Base-by-base conservation (phyloP, 2,113 vertebrate species). In the Gopherus evgoodei region DNA sequence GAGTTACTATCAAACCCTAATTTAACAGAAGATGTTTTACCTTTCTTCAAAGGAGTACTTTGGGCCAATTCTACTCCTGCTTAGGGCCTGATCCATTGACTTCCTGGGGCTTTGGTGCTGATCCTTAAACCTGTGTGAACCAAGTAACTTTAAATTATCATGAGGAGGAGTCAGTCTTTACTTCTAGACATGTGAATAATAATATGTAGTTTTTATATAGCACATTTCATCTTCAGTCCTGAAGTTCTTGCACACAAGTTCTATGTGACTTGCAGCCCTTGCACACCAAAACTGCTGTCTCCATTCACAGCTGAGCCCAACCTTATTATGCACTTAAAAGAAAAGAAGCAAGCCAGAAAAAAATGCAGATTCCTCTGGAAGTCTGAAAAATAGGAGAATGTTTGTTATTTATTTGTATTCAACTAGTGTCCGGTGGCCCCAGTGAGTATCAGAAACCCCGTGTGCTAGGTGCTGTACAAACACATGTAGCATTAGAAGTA, bases 291-390 rank as follows among this genome's bases (percentile, higher is more conserved):
- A 72, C 10, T n/a, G n/a, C n/a, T 38, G 13, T 38, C n/a, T 8
- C 57, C 57, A 62, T 31, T 11, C 5, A 62, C 27, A 62, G 27
- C 11, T 62, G 57, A 12, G 27, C 19, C 8, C 19, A 72, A 72
- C n/a, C n/a, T 35, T 38, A 72, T 9, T 21, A 72, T n/a, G 8
- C 16, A 21, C 31, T 9, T 69, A 21, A 72, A 72, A 72, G 65
- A 86, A 87, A 96, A 97, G 96, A 96, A 94, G 93, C 94, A 95
- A 72, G 53, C 96, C 56, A 85, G 85, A 75, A 95, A 54, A 90
- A 90, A 95, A 95, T 50, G 38, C 88, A 83, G 83, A 92, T n/a
- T 85, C 95, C 96, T 84, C 90, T 25, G 11, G 8, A 90, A 90
- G 93, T 93, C 94, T 95, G 92, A 96, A 97, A 95, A 95, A 54